Evolutionary conservation across 2,113 vertebrate genomes (phyloP), one percentile per base, ranked within the genome.

Genomic region (Gallinago undulata): DNA sequence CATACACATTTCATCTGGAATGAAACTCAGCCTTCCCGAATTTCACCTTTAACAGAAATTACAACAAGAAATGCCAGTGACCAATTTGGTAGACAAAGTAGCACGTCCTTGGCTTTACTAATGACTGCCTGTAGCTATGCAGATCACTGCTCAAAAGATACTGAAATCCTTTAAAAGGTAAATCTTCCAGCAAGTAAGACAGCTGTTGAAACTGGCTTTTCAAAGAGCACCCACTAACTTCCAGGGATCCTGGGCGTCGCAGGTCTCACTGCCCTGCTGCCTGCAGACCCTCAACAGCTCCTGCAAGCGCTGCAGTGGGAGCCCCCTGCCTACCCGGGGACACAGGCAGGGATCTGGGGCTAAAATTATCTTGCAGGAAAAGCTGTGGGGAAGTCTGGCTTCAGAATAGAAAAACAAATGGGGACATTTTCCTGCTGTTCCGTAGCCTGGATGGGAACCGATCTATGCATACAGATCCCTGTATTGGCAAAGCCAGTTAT

Each of bases 61-160:
- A 94, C 91, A 74, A 96, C 94, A 97, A 95, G 93, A 96, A 97
- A 82, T 55, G 84, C 89, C 87, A 95, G 86, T 50, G 91, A 84
- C 77, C 84, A 69, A 91, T 96, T 94, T 95, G 92, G 90, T 78
- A 96, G 92, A 30, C 95, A 95, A 95, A 94, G 89, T 74, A 91
- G 94, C 62, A 64, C 45, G 80, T 48, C 92, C 90, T 69, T 72
- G 33, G 66, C 73, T 45, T 57, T 84, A 62, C 51, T 53, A 94
- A 94, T 94, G 67, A 57, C 41, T 0, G 74, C 89, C 96, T 68
- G 57, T n/a, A 89, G 94, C 91, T 87, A 94, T 91, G 94, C 96
- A 95, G 77, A 89, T 75, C 80, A 69, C 56, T 62, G 76, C 76
- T 95, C 12, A 21, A 33, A 51, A 50, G 25, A 66, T 50, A 60